Evolutionary conservation across 2,797 vertebrate genomes (phyloP).

Genomic region (Rachycentron canadum): DNA sequence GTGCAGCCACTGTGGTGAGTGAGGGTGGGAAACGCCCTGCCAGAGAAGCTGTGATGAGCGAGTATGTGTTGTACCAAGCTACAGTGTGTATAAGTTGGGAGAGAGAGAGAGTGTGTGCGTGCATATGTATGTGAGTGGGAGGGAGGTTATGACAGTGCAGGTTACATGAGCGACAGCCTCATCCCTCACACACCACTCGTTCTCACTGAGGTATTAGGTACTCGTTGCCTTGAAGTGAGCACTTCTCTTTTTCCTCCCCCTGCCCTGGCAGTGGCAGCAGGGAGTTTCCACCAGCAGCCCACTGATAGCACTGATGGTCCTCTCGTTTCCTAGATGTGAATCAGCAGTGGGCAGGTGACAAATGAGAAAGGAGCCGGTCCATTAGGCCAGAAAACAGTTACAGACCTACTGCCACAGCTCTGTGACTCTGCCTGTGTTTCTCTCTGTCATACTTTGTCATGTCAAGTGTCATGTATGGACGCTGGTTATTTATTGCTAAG

Average conservation of each 20-base stretch:
- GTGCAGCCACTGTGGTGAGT: conserved; percentile 31
- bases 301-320: conserved; percentile 10
- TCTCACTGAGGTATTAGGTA: conserved; percentile 15
- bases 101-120: background rate
- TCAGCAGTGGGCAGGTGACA: conserved; percentile 21
- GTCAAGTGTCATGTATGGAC: too few species aligned
- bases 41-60: conserved; percentile 20
- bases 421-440: background rate
- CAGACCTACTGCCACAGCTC: background rate
- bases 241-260: conserved; percentile 41
- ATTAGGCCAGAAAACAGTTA: conserved; percentile 22
- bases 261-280: conserved; percentile 32
- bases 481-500: too few species aligned
- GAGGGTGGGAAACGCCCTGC: conserved; percentile 63
- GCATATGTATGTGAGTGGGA: conserved; percentile 23
- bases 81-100: background rate
- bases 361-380: conserved; percentile 16
- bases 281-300: conserved; percentile 55
- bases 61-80: conserved; percentile 7
- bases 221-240: conserved; percentile 48
- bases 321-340: conserved; percentile 29
- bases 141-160: conserved; percentile 55
- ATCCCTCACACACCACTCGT: conserved; percentile 15
- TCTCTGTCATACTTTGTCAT: too few species aligned
- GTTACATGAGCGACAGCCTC: conserved; percentile 55